These are phyloP conservation scores for Parnassius orleans DNA, from an alignment of 2,888 invertebrate genomes.

Conservation along the genomic window DNA sequence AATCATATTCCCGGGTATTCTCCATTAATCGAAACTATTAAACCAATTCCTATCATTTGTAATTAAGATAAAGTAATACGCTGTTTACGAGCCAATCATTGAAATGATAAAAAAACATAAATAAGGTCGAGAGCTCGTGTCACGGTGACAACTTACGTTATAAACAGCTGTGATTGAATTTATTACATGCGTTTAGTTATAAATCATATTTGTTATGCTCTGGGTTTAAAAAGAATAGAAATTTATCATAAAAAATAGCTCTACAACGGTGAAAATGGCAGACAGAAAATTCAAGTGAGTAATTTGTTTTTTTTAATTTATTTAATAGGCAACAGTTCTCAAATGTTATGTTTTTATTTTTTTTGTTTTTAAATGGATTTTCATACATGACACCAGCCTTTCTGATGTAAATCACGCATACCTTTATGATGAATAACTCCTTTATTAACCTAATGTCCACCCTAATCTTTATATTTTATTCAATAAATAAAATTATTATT, in stretches of 20 bases:
- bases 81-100: constrained; percentile 19
- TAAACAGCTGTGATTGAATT: constrained; percentile 7
- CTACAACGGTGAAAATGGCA: constrained; percentile 10
- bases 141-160: constrained; percentile 6
- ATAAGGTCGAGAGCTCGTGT: constrained; percentile 16
- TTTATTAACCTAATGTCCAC: neutral
- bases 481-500: too few relatives aligned
- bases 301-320: neutral
- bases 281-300: constrained; percentile 25
- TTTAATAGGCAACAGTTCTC: neutral
- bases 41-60: constrained; percentile 5
- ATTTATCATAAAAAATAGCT: neutral
- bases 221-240: constrained; percentile 4
- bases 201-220: constrained; percentile 5
- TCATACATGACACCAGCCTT: neutral
- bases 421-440: neutral
- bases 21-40: constrained; percentile 1
- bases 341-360: neutral
- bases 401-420: neutral
- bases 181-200: constrained; percentile 15
- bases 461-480: too few relatives aligned
- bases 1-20: constrained; percentile 8
- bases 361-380: neutral
- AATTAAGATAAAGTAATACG: constrained; percentile 4
- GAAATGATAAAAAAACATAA: constrained; percentile 22